Conservation (phyloP, 2,888 invertebrate species). For the Lysandra bellargus region DNA sequence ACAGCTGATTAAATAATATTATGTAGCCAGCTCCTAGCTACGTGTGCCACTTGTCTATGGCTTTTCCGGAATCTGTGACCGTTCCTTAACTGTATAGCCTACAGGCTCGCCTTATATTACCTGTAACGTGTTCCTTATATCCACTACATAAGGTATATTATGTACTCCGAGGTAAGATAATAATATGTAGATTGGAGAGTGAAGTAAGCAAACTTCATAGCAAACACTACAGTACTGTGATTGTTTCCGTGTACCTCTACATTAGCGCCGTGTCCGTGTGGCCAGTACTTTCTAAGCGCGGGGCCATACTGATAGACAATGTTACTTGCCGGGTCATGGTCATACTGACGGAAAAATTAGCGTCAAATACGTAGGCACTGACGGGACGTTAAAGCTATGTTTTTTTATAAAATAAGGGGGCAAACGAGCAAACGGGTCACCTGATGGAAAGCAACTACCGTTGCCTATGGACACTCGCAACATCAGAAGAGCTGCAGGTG, state of each 20-base stretch:
- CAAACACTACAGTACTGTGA: background rate
- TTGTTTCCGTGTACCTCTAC: conserved; percentile 14
- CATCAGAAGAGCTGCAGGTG: too few species aligned
- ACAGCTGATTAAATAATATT: background rate
- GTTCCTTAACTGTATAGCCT: background rate
- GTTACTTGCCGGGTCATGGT: background rate
- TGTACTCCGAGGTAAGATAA: background rate
- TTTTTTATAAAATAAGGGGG: too few species aligned
- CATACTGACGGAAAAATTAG: background rate
- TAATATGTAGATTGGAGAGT: background rate
- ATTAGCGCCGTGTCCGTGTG: background rate
- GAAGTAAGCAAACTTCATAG: background rate
- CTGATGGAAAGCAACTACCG: too few species aligned
- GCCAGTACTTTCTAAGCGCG: conserved; percentile 1
- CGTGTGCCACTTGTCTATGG: background rate
- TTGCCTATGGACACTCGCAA: too few species aligned
- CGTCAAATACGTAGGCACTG: background rate
- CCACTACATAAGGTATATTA: background rate
- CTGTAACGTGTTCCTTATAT: background rate
- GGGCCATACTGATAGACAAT: background rate
- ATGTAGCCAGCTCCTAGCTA: background rate
- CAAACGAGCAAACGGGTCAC: too few species aligned
- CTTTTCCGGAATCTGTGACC: background rate
- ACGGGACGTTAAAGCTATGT: background rate
- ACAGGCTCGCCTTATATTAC: background rate